These are phyloP conservation scores for Rattus norvegicus DNA, from an alignment of 2,113 vertebrate genomes.

Conservation along the genomic window GRCr8 NC_086029.1:77675501-77676000, in stretches of 20 bases:
- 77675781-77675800: neutral
- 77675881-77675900: neutral
- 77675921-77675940: neutral
- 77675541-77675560: neutral
- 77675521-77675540: neutral
- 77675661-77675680: neutral
- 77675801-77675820: neutral
- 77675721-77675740: neutral
- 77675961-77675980: neutral
- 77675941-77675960: neutral
- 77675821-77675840: neutral
- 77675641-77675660: neutral
- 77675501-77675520: neutral
- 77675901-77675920: neutral
- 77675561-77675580: neutral
- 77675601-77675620: neutral
- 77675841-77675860: neutral
- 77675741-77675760: neutral
- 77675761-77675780: neutral
- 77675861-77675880: neutral
- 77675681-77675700: neutral
- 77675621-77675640: slow-evolving; percentile 1
- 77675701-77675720: neutral
- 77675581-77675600: neutral
- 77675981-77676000: too few species aligned